Evolutionary conservation across 2,113 vertebrate species (phyloP).

Genomic region (Silurus asotus): DNA sequence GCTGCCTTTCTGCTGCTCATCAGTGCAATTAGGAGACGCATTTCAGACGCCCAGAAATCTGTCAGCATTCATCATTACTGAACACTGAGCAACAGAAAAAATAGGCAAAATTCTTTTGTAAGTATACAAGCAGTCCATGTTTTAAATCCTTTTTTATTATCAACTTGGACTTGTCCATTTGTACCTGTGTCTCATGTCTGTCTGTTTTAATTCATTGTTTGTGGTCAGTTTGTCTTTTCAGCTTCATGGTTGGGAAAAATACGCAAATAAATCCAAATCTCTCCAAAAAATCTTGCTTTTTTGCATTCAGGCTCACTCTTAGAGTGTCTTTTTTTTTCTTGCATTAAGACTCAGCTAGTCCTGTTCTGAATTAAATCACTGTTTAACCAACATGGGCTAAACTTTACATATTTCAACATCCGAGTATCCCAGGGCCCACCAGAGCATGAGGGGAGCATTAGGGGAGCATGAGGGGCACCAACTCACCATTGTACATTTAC

Average conservation of each 20-base stretch:
- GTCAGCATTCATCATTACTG: not conserved
- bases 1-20: constrained; percentile 44
- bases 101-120: not conserved
- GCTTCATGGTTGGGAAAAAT: not conserved
- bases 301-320: not conserved
- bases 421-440: too few relatives aligned
- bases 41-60: constrained; percentile 52
- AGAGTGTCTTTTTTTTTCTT: too few relatives aligned
- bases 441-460: too few relatives aligned
- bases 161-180: not conserved
- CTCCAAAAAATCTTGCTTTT: not conserved
- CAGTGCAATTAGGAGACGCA: constrained; percentile 50
- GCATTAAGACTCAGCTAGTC: not conserved
- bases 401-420: too few relatives aligned
- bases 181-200: not conserved
- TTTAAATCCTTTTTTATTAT: not conserved
- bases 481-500: too few relatives aligned
- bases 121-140: not conserved
- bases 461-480: too few relatives aligned
- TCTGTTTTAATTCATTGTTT: too few relatives aligned
- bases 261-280: not conserved
- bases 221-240: not conserved
- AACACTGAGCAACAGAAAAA: not conserved
- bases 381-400: too few relatives aligned
- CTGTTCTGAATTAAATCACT: not conserved